Evolutionary conservation across 2,888 invertebrate genomes (phyloP).

Genomic region (Anaspis maculata): DNA sequence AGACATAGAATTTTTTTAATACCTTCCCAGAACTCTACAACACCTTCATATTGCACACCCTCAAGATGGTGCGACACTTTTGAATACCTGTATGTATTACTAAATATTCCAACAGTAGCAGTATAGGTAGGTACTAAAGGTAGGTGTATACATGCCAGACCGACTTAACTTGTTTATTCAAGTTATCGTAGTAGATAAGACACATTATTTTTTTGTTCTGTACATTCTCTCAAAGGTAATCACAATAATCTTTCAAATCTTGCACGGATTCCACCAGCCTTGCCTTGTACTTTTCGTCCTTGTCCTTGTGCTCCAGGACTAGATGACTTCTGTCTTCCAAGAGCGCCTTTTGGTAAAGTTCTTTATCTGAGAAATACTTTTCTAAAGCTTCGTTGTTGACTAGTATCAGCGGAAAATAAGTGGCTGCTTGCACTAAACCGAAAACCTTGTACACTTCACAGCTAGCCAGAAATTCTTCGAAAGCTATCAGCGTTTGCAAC

Average conservation of each 20-base stretch:
- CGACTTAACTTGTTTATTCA: no score
- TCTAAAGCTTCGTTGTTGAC: constrained; percentile 21
- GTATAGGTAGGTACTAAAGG: no score
- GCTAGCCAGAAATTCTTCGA: constrained; percentile 30
- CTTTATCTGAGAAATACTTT: constrained; percentile 22
- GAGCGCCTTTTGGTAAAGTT: constrained; percentile 21
- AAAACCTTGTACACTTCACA: constrained; percentile 33
- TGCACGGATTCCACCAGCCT: constrained; percentile 23
- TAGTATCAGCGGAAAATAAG: constrained; percentile 31
- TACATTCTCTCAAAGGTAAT: constrained; percentile 17
- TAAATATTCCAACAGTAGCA: no score
- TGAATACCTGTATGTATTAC: no score
- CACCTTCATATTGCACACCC: no score
- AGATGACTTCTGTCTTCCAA: constrained; percentile 28
- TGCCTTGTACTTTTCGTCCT: constrained; percentile 22
- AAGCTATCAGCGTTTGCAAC: constrained; percentile 23
- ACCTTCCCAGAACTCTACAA: no score
- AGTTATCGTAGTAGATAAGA: no score
- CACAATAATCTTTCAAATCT: constrained; percentile 29
- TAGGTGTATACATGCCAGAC: no score
- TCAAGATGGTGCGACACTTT: no score
- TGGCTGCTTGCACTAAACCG: constrained; percentile 28
- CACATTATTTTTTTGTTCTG: no score
- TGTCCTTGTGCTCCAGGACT: constrained; percentile 22
- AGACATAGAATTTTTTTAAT: no score